Evolutionary conservation across 2,888 invertebrate genomes (phyloP).

Genomic region (Gymnosoma rotundatum): DNA sequence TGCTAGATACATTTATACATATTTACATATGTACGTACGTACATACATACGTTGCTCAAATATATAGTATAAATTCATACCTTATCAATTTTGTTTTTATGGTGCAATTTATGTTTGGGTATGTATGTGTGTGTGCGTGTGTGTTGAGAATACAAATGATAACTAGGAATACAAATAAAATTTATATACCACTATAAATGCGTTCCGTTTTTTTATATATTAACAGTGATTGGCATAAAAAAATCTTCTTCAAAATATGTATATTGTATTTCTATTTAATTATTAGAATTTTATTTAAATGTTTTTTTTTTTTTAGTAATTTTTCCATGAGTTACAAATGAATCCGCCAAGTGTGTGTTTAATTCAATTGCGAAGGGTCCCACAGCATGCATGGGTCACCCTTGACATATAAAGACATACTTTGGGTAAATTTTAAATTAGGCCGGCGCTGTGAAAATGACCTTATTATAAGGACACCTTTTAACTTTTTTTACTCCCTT

Average conservation of each 20-base stretch:
- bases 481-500: no score
- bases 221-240: neutral
- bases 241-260: neutral
- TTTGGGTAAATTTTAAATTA: no score
- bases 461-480: no score
- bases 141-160: neutral
- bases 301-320: no score
- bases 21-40: neutral
- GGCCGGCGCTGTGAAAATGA: no score
- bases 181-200: conserved; percentile 5
- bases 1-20: neutral
- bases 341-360: no score
- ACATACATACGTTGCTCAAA: neutral
- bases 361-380: no score
- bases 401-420: no score
- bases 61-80: neutral
- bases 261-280: no score
- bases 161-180: conserved; percentile 8
- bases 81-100: neutral
- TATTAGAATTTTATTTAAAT: no score
- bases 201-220: neutral
- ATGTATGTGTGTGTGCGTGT: neutral
- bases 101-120: neutral
- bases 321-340: no score
- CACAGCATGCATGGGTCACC: no score